Base-by-base conservation (phyloP, 2,797 vertebrate species). In the Xiphorhynchus erythropygius region DNA sequence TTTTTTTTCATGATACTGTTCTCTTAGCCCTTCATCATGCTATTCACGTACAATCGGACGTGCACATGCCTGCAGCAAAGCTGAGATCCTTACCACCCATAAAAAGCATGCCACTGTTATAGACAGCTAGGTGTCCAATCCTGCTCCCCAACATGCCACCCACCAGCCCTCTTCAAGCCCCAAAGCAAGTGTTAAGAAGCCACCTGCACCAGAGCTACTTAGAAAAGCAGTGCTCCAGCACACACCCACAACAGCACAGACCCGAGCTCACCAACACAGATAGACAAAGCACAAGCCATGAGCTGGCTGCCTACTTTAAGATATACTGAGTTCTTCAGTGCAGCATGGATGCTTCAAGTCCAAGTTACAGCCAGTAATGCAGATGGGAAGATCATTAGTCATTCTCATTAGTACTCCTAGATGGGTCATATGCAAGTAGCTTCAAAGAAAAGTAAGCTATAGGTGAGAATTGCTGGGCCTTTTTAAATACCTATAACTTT, bases 281-380 rank as follows among this genome's bases (percentile, higher is more conserved):
- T 30, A 63, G 21, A 33, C 0, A 0, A 49, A 73, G 28, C 67
- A 53, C 22, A n/a, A 33, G n/a, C 68, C 30, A 3, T 3, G 7
- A 73, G 24, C 7, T 57, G 28, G 10, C 44, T 25, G 13, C 4
- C 52, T 76, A 42, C 44, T 22, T 46, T 9, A 30, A 35, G 41
- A 41, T 5, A 18, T 1, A 27, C 25, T 21, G 23, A 68, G 16
- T 24, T 67, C 9, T 0, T 5, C 32, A 33, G 11, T 5, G 11
- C 8, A 13, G 56, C 28, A 32, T 3, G 12, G 44, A n/a, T 24
- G 42, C 8, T 22, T 69, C 14, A 18, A 55, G 56, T 11, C n/a
- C 11, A n/a, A 67, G 33, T 7, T 49, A 44, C 39, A 53, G 64
- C 5, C 27, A 13, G 8, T 23, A 33, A 63, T 3, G 5, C 14